Conservation (phyloP, 1,140 invertebrate species). For the Neotoxoptera formosana region DNA sequence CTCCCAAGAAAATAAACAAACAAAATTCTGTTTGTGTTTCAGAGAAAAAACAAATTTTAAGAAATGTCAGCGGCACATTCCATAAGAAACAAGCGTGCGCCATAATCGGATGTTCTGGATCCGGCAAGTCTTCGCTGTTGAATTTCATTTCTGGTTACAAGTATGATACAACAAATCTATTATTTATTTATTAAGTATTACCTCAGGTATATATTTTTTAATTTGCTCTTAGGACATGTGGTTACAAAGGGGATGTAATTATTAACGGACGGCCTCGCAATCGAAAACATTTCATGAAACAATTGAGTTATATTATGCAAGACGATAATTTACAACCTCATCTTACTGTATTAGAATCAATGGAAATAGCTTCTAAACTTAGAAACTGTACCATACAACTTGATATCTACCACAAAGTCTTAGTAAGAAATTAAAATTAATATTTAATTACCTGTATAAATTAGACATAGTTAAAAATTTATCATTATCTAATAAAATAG, state of each 20-base stretch:
- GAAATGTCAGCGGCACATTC: not conserved
- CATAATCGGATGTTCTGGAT: constrained; percentile 80
- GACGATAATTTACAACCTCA: constrained; percentile 81
- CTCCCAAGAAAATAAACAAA: not conserved
- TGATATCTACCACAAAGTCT: constrained; percentile 1
- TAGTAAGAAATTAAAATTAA: constrained; percentile 48
- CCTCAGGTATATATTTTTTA: not conserved
- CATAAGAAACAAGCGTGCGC: not conserved
- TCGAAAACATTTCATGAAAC: constrained; percentile 69
- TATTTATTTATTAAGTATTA: not conserved
- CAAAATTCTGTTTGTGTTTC: not conserved
- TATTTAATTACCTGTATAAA: not conserved
- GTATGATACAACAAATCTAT: constrained; percentile 68
- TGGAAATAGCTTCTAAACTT: constrained; percentile 72
- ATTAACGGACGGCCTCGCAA: constrained; percentile 43
- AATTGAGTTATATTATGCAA: constrained; percentile 90
- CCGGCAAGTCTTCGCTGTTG: constrained; percentile 91
- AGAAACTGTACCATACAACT: not conserved
- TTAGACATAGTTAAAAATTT: too few relatives aligned
- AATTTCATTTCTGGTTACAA: constrained; percentile 90
- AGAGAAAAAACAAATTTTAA: constrained; percentile 20
- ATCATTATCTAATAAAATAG: not conserved
- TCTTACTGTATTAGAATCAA: constrained; percentile 82
- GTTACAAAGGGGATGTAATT: constrained; percentile 46
- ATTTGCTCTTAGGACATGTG: constrained; percentile 22